Evolutionary conservation across 2,113 vertebrate species (phyloP).

Genomic region (Tringa solitaria): DNA sequence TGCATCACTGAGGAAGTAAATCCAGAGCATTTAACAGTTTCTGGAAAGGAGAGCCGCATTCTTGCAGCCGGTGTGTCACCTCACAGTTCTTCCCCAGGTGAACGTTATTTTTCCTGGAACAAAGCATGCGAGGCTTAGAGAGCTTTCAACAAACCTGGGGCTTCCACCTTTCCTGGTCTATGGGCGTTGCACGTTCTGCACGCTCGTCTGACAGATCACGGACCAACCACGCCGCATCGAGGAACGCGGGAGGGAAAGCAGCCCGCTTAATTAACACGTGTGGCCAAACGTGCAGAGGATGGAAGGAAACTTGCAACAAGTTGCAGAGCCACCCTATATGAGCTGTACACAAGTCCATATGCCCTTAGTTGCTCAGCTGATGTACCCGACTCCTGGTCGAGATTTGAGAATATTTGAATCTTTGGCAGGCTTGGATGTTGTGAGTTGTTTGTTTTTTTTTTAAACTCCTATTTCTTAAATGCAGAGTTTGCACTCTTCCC

Average conservation of each 20-base stretch:
- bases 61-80: conserved; percentile 21
- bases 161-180: not conserved
- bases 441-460: not conserved
- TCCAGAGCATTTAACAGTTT: conserved; percentile 13
- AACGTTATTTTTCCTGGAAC: conserved; percentile 22
- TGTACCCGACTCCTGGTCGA: not conserved
- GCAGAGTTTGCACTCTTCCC: not conserved
- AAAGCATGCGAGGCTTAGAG: not conserved
- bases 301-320: not conserved
- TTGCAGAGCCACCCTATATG: not conserved
- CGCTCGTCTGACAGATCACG: rapidly evolving
- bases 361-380: not conserved
- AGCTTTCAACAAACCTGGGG: not conserved
- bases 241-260: rapidly evolving
- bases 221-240: rapidly evolving
- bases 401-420: not conserved
- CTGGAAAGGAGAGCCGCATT: conserved; percentile 32
- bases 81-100: conserved; percentile 15
- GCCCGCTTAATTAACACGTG: rapidly evolving
- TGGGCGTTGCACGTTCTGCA: not conserved
- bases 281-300: not conserved
- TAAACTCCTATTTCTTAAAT: not conserved
- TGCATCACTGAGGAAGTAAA: conserved; percentile 21
- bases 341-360: not conserved
- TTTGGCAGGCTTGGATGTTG: not conserved